phyloP scores from a whole-genome alignment of 2,888 invertebrate species.

The Monopis laevigella region DNA sequence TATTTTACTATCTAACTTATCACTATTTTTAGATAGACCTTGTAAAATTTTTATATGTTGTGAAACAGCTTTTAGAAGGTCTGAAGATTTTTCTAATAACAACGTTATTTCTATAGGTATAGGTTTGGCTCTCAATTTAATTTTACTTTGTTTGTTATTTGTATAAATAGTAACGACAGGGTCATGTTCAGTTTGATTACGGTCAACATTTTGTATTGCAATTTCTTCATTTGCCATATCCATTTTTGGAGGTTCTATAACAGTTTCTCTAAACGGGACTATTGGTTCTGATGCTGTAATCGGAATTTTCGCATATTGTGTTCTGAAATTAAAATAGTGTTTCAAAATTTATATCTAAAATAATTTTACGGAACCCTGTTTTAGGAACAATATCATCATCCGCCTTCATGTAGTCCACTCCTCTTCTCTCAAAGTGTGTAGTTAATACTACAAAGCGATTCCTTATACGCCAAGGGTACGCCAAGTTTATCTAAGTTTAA shows the following conservation, averaged over 20 bases:
- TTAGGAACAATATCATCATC: no score
- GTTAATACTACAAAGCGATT: no score
- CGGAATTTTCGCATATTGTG: constrained; percentile 83
- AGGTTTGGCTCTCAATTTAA: constrained; percentile 81
- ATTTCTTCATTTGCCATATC: constrained; percentile 90
- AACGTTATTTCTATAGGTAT: constrained; percentile 76
- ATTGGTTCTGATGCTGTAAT: constrained; percentile 95
- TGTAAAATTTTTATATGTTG: constrained; percentile 52
- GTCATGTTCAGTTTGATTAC: constrained; percentile 51
- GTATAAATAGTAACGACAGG: constrained; percentile 71
- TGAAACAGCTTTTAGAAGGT: constrained; percentile 74
- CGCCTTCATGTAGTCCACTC: no score
- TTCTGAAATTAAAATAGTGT: constrained; percentile 42
- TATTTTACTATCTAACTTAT: constrained; percentile 38
- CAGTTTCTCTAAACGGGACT: constrained; percentile 95
- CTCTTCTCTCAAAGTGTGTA: no score
- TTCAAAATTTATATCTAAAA: no score
- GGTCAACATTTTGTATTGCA: constrained; percentile 65
- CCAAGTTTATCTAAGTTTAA: no score
- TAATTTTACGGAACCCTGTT: no score
- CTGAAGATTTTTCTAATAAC: constrained; percentile 75
- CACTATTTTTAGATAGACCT: constrained; percentile 40
- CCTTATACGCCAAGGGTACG: no score
- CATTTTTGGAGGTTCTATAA: constrained; percentile 80
- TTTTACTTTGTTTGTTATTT: constrained; percentile 74